phyloP scores from a whole-genome alignment of 1,140 invertebrate genomes.

The Drosophila ercepeae region DNA sequence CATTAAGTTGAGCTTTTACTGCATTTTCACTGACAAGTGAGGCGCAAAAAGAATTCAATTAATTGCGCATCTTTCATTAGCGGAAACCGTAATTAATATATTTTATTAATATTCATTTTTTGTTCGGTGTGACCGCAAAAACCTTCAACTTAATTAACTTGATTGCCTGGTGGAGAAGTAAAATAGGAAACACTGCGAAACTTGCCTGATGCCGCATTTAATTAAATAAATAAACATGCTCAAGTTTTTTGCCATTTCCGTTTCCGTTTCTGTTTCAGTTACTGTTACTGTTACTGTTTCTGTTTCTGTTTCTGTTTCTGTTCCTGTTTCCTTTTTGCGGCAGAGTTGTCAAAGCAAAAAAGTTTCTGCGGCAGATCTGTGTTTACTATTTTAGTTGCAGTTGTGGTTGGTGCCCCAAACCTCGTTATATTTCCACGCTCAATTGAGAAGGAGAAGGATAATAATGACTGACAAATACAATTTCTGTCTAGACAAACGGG shows the following conservation, averaged over 20 bases:
- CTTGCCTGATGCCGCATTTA: conserved; percentile 63
- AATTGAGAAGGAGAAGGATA: conserved; percentile 33
- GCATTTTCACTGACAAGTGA: not conserved
- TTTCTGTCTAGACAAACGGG: conserved; percentile 64
- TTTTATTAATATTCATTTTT: conserved; percentile 49
- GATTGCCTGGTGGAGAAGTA: conserved; percentile 29
- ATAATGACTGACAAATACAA: conserved; percentile 71
- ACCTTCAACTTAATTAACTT: conserved; percentile 53
- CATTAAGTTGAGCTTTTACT: conserved; percentile 6
- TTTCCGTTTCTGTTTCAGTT: conserved; percentile 2
- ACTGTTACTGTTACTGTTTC: too few relatives aligned
- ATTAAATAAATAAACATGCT: conserved; percentile 75
- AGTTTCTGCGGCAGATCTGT: conserved; percentile 42
- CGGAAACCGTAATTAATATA: conserved; percentile 34
- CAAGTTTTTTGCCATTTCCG: conserved; percentile 55
- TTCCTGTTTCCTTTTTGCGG: conserved; percentile 17
- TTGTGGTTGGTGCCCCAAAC: not conserved
- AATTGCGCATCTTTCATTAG: conserved; percentile 25
- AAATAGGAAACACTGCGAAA: conserved; percentile 46
- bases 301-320: conserved; percentile 28
- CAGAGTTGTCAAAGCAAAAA: conserved; percentile 59
- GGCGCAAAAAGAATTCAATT: conserved; percentile 31
- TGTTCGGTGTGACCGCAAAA: conserved; percentile 12
- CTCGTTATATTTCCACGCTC: conserved; percentile 14
- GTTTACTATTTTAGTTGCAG: conserved; percentile 40